Evolutionary conservation across 2,113 vertebrate species (phyloP), one percentile per base, ranked within the genome.

Genomic region (Neodontobutis hainanensis): DNA sequence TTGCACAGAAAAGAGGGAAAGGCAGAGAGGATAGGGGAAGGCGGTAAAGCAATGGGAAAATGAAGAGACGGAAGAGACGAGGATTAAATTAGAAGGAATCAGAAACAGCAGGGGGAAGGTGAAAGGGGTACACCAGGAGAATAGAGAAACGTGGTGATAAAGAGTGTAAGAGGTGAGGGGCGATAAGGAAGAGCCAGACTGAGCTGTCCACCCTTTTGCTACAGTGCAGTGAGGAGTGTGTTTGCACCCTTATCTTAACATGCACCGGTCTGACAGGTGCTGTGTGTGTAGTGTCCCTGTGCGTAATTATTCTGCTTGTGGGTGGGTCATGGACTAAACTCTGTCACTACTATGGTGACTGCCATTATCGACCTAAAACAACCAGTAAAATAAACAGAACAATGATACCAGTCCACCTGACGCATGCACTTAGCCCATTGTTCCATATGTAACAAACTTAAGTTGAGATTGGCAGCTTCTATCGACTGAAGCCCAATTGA

Each of bases 121-220:
- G 40, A 62, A 32, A n/a, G 51, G 27, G 51, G 66, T 53, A 38
- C 12, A 49, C 59, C 44, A 14, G 47, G 47, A 60, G 34, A 51
- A 27, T 19, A 73, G 65, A 61, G 68, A 70, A n/a, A 52, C 70
- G 72, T 55, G 11, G 36, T 71, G 56, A 83, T 63, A 60, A 64
- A 52, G 75, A 71, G 82, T 64, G 76, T 70, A 79, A 70, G 68
- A 87, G 85, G 84, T 81, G 78, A 77, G 51, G 27, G 16, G 70
- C 77, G 75, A 85, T 80, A 71, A 77, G 58, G 68, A 61, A 71
- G 67, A 68, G 51, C 52, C 35, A 49, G 80, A 81, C 68, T 60
- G 76, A 79, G 83, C 69, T 4, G 42, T 35, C 49, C 64, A 34
- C 27, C 15, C 69, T 82, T 80, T 83, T 88, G 84, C 80, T 74